Base-by-base conservation (phyloP, 1,140 invertebrate genomes). In the Myzus persicae region DNA sequence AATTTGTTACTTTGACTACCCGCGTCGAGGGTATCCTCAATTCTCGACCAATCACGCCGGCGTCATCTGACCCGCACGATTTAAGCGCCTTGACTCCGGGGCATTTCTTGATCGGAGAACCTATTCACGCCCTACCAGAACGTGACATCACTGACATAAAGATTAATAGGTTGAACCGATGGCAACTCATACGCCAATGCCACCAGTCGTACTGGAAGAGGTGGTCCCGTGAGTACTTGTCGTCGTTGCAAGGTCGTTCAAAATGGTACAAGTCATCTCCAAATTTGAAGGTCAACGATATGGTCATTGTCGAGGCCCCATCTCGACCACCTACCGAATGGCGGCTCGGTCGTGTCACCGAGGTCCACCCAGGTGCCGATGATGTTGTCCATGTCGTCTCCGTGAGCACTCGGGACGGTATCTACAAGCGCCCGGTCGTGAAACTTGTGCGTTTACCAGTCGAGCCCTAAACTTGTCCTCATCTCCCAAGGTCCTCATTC, bases 21-120 rank as follows among this genome's bases (percentile, higher is more conserved):
- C 94, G 94, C 93, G 94, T 95, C 22, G 95, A 95, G 94, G 94
- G 94, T 7, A 94, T 94, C 81, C 90, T 95, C 36, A 95, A 95
- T 93, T 95, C 94, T 14, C 90, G 95, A 22, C 95, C 95, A 8
- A 42, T 95, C 38, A 94, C 94, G 46, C 94, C 88, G 94, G 20
- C 31, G 0, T 93, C 92, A n/a, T 38, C 40, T 18, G 84, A 76
- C n/a, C 67, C 81, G 18, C 31, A 94, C 59, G 94, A 95, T 88
- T 93, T 94, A 0, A 90, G 85, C 24, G 93, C 94, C 46, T 93
- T 95, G 2, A 95, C 95, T 20, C 95, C 95, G 67, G 94, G 94
- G n/a, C 94, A 95, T 76, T 95, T 95, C 59, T 94, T 95, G 0
- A 94, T 95, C n/a, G 94, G 94, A n/a, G n/a, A n/a, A n/a, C n/a